Base-by-base conservation (phyloP, 2,797 vertebrate species). In the Sebastes reedi region DNA sequence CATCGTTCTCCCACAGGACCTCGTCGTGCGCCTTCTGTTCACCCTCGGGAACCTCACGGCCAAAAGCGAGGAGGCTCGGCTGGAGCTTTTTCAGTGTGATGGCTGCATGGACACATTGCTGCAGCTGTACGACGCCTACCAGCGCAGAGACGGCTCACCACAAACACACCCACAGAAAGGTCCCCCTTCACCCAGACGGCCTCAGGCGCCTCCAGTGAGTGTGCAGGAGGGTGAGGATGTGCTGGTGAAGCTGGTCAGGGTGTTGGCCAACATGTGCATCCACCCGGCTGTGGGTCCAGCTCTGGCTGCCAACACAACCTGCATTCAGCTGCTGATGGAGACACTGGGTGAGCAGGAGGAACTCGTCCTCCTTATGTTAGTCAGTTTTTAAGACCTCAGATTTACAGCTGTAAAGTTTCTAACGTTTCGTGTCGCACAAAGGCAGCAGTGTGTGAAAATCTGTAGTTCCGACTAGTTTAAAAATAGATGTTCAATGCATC, bases 1-100 rank as follows among this genome's bases (percentile, higher is more conserved):
- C 20, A 25, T 1, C 3, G 5, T 4, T 75, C 76, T 54, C 61
- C 87, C 89, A 64, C 93, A 99, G 98, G 98, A 97, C 91, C 93
- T 99, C 62, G 96, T 98, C 7, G 90, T 99, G 60, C 97, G 96
- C 55, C 92, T 99, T 71, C 86, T 98, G 79, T 99, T 99, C 92
- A 97, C 96, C 67, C 95, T 99, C 58, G 98, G 97, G 79, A 99
- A 99, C 93, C 94, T 99, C 91, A 97, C 97, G 2, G 96, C 96
- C 29, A 96, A 96, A 83, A 96, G 91, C 66, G 90, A 95, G 16
- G 91, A 93, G 67, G 95, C 97, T 34, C 95, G 97, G 5, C 95
- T 93, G 89, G 91, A 90, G 68, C 94, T 99, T 74, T 97, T 95
- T 88, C 90, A 91, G 76, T 95, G 96, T 84, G 62, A 93, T 24